Evolutionary conservation across 2,113 vertebrate species (phyloP).

Genomic region (Ancistrus triradiatus): DNA sequence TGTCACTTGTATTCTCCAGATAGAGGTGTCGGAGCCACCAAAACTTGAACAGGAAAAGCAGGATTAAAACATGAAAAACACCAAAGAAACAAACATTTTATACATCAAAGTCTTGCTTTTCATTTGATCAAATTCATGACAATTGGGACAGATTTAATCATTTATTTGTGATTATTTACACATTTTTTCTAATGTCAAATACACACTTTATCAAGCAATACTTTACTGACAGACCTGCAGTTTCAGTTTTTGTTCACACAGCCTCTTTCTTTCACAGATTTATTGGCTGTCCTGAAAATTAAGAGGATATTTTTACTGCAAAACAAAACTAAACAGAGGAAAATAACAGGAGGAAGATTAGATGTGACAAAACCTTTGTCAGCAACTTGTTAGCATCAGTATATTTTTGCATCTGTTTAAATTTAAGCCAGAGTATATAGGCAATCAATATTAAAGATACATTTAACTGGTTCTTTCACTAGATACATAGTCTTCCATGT

Average conservation of each 20-base stretch:
- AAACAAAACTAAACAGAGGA: constrained; percentile 30
- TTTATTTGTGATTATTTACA: constrained; percentile 53
- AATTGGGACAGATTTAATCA: constrained; percentile 24
- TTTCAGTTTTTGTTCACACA: constrained; percentile 21
- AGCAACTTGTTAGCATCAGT: constrained; percentile 31
- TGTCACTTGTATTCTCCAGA: no score
- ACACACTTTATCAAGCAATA: constrained; percentile 49
- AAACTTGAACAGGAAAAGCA: no score
- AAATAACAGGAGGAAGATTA: constrained; percentile 17
- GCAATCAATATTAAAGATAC: constrained; percentile 8
- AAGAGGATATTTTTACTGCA: constrained; percentile 30
- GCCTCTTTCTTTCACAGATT: constrained; percentile 38
- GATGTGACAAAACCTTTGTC: constrained; percentile 29
- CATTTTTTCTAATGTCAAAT: constrained; percentile 22
- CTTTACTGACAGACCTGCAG: constrained; percentile 32
- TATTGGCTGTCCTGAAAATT: constrained; percentile 35
- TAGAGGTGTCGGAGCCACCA: no score
- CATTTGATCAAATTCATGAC: constrained; percentile 3
- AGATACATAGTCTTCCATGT: constrained; percentile 28
- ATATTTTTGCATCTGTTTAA: constrained; percentile 3
- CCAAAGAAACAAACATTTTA: no score
- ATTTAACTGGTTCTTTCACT: constrained; percentile 11
- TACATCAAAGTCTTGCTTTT: no score
- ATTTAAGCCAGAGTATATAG: constrained; percentile 27
- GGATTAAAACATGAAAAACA: no score